A percentile compares a stretch with the other conserved stretches of the same genome.
Evolutionary conservation across 2,797 vertebrate species (phyloP).

Genomic region (Jordanella pulchra): DNA sequence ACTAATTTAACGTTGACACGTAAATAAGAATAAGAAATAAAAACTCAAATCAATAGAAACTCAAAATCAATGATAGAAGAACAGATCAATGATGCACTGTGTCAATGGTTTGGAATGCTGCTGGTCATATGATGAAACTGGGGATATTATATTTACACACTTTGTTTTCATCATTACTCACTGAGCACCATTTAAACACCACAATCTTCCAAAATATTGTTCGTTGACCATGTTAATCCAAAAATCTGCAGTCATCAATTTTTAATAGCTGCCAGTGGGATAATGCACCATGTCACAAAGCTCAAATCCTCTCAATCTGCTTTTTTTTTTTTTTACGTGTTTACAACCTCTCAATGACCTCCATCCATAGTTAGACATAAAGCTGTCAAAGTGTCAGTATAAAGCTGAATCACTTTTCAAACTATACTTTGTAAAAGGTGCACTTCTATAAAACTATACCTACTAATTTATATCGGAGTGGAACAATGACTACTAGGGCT

Average conservation of each 20-base stretch:
- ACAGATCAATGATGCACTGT: not conserved
- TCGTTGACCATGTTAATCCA: not conserved
- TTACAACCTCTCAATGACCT: not conserved
- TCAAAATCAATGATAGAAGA: no score
- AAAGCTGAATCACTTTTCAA: not conserved
- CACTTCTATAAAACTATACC: no score
- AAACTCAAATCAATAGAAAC: no score
- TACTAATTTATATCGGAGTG: no score
- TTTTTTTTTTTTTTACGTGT: no score
- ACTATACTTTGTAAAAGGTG: no score
- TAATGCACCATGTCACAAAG: not conserved
- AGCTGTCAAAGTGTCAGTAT: not conserved
- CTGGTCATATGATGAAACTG: not conserved
- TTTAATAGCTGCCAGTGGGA: not conserved
- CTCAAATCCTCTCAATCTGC: not conserved
- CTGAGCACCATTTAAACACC: not conserved
- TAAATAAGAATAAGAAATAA: no score
- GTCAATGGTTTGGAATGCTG: not conserved
- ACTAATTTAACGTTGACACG: no score
- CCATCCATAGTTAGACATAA: not conserved
- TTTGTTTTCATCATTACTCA: not conserved
- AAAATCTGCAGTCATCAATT: not conserved
- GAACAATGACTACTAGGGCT: no score
- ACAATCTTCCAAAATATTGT: not conserved
- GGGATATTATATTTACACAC: not conserved